Base-by-base conservation (phyloP, 2,888 invertebrate species). In the Nycteola revayana region DNA sequence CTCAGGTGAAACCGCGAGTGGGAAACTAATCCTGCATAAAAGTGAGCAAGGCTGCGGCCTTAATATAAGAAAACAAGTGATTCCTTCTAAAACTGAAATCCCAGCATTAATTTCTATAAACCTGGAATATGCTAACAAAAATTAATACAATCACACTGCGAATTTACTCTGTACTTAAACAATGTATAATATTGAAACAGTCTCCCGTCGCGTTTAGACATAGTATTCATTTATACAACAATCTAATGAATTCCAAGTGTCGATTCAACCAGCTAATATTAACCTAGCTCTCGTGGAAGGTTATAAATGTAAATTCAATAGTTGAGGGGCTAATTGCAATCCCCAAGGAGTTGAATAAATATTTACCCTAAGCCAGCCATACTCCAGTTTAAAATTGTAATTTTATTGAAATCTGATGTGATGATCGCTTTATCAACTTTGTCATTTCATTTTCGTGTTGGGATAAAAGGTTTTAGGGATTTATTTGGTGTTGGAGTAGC, bases 301-400 rank as follows among this genome's bases (percentile, higher is more conserved):
- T 74, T 75, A 81, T 82, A 80, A 84, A 84, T 81, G 83, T 76
- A 77, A 82, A 85, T 83, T 79, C 75, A 69, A 70, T 79, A 76
- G 74, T 75, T 55, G 66, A 73, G 68, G 61, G 66, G 72, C 66
- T 74, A 75, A 76, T 78, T 76, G 77, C 72, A 48, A 50, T 41
- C 61, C 58, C 47, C 52, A 37, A 40, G 44, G 50, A 52, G 55
- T 60, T 35, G 40, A 33, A 51, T 75, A 80, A 85, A 85, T 83
- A 81, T 85, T 85, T 74, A 78, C 74, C 65, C 52, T 33, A 35
- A 28, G 61, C 70, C 69, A 71, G 66, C 64, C 64, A 60, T 66
- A 67, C 73, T 79, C 60, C 46, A 67, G 66, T 74, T 82, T 75
- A 71, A 82, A 80, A 78, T 79, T 81, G 65, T 66, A 78, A 81